phyloP scores from a whole-genome alignment of 92 coral and sea anemone genomes.

The Pocillopora meandrina region DNA sequence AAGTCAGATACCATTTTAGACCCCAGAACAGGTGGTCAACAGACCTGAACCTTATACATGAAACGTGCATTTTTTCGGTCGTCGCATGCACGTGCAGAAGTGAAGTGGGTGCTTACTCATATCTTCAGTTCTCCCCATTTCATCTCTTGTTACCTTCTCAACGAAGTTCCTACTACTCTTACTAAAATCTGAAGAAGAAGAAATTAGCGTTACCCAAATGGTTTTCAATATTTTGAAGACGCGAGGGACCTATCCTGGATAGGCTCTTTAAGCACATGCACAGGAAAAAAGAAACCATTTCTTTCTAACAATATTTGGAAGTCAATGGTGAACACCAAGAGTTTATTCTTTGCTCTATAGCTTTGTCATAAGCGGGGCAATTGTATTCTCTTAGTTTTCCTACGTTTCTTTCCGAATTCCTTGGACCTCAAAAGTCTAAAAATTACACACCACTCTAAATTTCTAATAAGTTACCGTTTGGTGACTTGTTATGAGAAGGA shows the following conservation, averaged over 20 bases:
- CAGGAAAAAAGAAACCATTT: too few relatives aligned
- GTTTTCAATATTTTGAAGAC: neutral
- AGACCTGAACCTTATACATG: neutral
- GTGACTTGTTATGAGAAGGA: constrained; percentile 1
- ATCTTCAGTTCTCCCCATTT: constrained; percentile 40
- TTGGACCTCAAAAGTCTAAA: neutral
- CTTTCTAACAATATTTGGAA: too few relatives aligned
- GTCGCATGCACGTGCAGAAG: constrained; percentile 44
- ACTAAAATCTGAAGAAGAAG: constrained; percentile 35
- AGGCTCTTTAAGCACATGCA: neutral
- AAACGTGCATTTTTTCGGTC: constrained; percentile 16
- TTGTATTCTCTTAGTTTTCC: neutral
- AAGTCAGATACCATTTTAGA: too few relatives aligned
- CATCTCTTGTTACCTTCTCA: constrained; percentile 27
- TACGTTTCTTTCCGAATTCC: neutral
- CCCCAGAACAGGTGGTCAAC: too few relatives aligned
- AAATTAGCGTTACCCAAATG: constrained; percentile 14
- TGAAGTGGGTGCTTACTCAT: constrained; percentile 33
- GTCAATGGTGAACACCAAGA: too few relatives aligned
- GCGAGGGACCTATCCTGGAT: neutral
- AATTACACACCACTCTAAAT: neutral
- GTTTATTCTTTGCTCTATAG: too few relatives aligned
- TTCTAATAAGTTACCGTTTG: neutral
- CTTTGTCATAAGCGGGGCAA: too few relatives aligned
- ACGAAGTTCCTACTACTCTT: constrained; percentile 31